Evolutionary conservation across 2,888 invertebrate species (phyloP).

Genomic region (Pheosia gnoma): DNA sequence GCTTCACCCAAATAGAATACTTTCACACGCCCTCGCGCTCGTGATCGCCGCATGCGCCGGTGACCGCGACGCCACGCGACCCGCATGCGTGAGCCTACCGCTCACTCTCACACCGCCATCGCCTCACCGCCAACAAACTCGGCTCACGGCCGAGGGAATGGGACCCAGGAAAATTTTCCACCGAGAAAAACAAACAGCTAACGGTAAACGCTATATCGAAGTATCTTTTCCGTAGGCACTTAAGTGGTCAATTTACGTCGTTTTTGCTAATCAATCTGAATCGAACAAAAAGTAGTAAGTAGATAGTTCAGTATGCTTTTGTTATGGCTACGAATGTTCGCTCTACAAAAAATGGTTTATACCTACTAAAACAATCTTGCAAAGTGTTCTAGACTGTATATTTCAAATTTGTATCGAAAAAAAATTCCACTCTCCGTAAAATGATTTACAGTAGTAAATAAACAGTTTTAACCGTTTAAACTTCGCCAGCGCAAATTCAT

Average conservation of each 20-base stretch:
- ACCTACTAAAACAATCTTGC: background rate
- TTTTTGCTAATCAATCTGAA: conserved; percentile 7
- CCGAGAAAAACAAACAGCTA: background rate
- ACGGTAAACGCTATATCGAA: background rate
- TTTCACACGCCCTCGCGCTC: conserved; percentile 1
- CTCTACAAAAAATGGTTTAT: background rate
- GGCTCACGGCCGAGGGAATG: conserved; percentile 7
- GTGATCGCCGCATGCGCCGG: background rate
- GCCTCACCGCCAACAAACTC: background rate
- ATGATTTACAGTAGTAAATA: no score
- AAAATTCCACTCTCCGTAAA: background rate
- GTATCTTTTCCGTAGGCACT: background rate
- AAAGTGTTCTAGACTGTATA: background rate
- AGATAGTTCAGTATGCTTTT: background rate
- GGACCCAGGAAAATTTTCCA: background rate
- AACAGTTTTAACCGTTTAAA: no score
- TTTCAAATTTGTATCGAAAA: background rate
- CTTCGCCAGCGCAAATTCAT: no score
- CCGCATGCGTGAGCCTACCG: background rate
- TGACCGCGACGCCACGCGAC: background rate
- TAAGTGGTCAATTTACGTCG: conserved; percentile 1
- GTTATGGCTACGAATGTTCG: background rate
- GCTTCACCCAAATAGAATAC: conserved; percentile 3
- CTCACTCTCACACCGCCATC: background rate
- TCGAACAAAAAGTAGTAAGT: background rate